phyloP scores from a whole-genome alignment of 2,888 invertebrate species.

The Yponomeuta cagnagella region DNA sequence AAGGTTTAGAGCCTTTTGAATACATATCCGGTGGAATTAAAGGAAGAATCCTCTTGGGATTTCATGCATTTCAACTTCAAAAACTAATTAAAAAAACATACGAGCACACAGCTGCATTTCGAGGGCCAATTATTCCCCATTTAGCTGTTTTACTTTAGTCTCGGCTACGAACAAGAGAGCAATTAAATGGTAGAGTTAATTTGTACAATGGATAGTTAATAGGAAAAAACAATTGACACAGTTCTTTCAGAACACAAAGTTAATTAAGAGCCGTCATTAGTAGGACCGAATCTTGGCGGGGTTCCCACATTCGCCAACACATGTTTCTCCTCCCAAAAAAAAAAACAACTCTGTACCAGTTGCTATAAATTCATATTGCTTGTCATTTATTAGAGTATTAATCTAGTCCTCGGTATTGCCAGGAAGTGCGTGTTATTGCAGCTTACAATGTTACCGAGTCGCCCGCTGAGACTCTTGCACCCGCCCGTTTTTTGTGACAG shows the following conservation, averaged over 20 bases:
- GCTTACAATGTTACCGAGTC: constrained; percentile 62
- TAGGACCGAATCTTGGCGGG: constrained; percentile 61
- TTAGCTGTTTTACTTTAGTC: not conserved
- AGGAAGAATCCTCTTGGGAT: constrained; percentile 35
- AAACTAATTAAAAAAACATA: constrained; percentile 5
- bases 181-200: not conserved
- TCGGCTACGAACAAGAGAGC: not conserved
- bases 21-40: constrained; percentile 56
- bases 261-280: constrained; percentile 7
- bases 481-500: constrained; percentile 75
- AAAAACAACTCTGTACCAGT: constrained; percentile 44
- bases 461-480: constrained; percentile 73
- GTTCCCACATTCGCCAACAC: constrained; percentile 72
- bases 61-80: constrained; percentile 32
- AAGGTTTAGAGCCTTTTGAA: constrained; percentile 50
- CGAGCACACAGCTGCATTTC: constrained; percentile 4
- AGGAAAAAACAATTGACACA: not conserved
- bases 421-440: constrained; percentile 75
- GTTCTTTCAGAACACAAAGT: not conserved
- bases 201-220: not conserved
- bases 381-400: constrained; percentile 27
- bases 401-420: constrained; percentile 30
- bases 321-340: constrained; percentile 62
- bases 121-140: not conserved
- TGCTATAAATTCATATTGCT: constrained; percentile 71